Evolutionary conservation across 2,113 vertebrate species (phyloP), one percentile per base, ranked within the genome.

Genomic region (Calyptomena viridis): DNA sequence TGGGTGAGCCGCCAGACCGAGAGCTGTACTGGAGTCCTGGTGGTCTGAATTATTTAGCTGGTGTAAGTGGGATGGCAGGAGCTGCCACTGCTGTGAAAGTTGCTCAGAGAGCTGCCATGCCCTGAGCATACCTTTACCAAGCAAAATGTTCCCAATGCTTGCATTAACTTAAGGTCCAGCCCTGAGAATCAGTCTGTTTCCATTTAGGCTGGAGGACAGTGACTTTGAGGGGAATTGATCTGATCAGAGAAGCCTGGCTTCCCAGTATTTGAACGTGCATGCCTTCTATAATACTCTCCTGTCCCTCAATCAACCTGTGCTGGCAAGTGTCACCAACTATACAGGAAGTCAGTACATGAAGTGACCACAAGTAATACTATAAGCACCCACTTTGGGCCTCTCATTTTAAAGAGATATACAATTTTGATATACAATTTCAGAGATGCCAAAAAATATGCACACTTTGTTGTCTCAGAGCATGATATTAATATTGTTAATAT

Each of bases 401-500:
- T 66, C 5, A 19, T 79, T 89, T 83, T 82, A 60, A 84, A 95
- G 69, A 46, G 19, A 63, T 30, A 37, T 47, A 35, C 50, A n/a
- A n/a, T 90, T 91, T 75, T 67, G 33, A 63, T 37, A 9, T 3
- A 15, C 8, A 40, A 44, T 60, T 79, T 71, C 76, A 91, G 60
- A 75, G 35, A 68, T 50, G 22, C 47, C 91, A 46, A 40, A 58
- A 74, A 84, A 85, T 71, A 50, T 1, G 1, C 37, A 31, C 13
- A 23, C 15, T 59, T 59, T 52, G 20, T 56, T 56, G 22, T 80
- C 63, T 93, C 69, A 68, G 33, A 87, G 15, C 37, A 35, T n/a
- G 52, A 85, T 50, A 64, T 80, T 95, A 63, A 40, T 76, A 84
- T 68, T 89, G 25, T 55, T 88, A 84, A 93, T 95, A 93, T 87